Evolutionary conservation across 2,797 vertebrate genomes (phyloP).

Genomic region (Crax fasciolata): DNA sequence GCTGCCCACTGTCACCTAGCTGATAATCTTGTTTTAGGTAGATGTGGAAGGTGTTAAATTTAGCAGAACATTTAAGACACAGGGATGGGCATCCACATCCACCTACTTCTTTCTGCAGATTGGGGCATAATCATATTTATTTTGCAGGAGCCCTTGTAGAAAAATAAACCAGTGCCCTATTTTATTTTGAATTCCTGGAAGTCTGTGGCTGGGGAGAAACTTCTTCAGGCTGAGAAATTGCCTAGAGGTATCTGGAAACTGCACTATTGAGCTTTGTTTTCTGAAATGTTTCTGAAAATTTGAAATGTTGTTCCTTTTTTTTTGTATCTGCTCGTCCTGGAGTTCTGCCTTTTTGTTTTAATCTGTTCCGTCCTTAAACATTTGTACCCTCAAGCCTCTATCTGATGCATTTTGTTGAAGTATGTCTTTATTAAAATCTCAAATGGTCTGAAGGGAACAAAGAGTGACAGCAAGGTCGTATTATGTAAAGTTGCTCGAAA

Average conservation of each 20-base stretch:
- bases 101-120: not conserved
- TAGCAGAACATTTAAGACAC: not conserved
- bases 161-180: not conserved
- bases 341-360: not conserved
- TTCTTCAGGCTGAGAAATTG: not conserved
- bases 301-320: not conserved
- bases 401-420: constrained; percentile 26
- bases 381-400: constrained; percentile 31
- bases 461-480: constrained; percentile 16
- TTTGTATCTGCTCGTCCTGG: not conserved
- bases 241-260: not conserved
- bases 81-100: not conserved
- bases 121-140: not conserved
- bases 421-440: constrained; percentile 22
- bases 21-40: constrained; percentile 1
- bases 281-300: constrained; percentile 22
- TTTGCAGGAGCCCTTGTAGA: not conserved
- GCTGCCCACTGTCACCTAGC: constrained; percentile 13
- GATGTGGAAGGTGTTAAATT: not conserved
- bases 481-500: constrained; percentile 28
- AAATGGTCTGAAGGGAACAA: constrained; percentile 49
- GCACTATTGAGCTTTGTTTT: not conserved
- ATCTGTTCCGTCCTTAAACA: constrained; percentile 9
- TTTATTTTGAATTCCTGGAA: constrained; percentile 9
- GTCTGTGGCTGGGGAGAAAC: not conserved